These are phyloP conservation scores for Diadegma fenestrale DNA, from an alignment of 2,888 invertebrate genomes.

Conservation along the genomic window DNA sequence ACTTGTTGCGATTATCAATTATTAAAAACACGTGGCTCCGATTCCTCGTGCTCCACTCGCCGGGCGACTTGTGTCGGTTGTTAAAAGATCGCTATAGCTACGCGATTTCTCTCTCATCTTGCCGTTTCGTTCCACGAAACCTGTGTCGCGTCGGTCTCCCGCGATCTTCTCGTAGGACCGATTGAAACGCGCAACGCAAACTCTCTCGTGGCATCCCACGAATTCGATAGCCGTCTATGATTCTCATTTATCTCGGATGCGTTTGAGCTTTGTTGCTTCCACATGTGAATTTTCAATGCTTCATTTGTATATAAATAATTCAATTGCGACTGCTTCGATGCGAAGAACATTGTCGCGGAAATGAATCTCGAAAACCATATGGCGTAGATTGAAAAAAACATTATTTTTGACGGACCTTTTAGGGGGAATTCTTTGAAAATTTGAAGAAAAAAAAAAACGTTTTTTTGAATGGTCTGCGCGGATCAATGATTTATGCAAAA, in stretches of 20 bases:
- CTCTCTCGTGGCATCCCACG: slow-evolving; percentile 59
- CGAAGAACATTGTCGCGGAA: not conserved
- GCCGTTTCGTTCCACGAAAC: slow-evolving; percentile 80
- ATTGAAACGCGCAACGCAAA: slow-evolving; percentile 32
- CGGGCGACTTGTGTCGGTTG: slow-evolving; percentile 12
- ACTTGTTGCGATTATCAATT: slow-evolving; percentile 81
- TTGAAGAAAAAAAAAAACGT: not conserved
- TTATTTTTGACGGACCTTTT: not conserved
- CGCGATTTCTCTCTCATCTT: slow-evolving; percentile 77
- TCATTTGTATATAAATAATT: slow-evolving; percentile 2
- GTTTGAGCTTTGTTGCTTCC: slow-evolving; percentile 52
- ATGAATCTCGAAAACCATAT: not conserved
- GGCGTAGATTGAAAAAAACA: not conserved
- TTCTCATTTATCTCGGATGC: slow-evolving; percentile 44
- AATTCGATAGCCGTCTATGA: slow-evolving; percentile 67
- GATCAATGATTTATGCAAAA: slow-evolving; percentile 17
- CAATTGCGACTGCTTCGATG: not conserved
- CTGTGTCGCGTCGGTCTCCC: slow-evolving; percentile 62
- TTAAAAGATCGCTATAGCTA: slow-evolving; percentile 37
- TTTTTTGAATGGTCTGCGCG: not conserved
- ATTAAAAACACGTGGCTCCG: slow-evolving; percentile 80
- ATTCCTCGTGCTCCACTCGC: slow-evolving; percentile 17
- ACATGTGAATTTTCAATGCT: slow-evolving; percentile 54
- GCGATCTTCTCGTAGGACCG: slow-evolving; percentile 60
- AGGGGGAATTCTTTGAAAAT: not conserved